These are phyloP conservation scores for Oscheius myriophilus DNA, from an alignment of 2,888 invertebrate species.

Conservation along the genomic window DNA sequence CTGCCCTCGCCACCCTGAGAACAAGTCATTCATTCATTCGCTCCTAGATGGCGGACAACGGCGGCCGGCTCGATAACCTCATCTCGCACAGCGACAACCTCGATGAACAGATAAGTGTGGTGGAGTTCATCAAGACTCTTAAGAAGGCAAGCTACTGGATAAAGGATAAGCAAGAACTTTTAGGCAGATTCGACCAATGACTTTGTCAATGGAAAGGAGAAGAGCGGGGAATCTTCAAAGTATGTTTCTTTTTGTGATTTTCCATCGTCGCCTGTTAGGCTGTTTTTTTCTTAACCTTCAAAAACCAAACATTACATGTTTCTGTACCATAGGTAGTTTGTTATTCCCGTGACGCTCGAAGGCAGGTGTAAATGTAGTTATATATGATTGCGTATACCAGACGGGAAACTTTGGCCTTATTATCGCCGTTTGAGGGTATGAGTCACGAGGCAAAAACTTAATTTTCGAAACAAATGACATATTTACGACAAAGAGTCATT, in stretches of 20 bases:
- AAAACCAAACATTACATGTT: too few relatives aligned
- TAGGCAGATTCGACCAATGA: constrained; percentile 24
- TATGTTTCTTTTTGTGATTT: not conserved
- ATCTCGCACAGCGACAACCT: constrained; percentile 45
- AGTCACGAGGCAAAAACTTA: too few relatives aligned
- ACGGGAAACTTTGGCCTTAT: too few relatives aligned
- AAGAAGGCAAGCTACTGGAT: constrained; percentile 35
- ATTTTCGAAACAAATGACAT: too few relatives aligned
- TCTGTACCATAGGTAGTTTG: too few relatives aligned
- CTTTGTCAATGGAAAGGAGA: constrained; percentile 12
- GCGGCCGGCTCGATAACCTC: constrained; percentile 32
- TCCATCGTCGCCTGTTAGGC: too few relatives aligned
- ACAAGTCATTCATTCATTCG: constrained; percentile 14
- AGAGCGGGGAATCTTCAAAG: constrained; percentile 13
- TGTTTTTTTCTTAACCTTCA: too few relatives aligned
- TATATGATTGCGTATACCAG: too few relatives aligned
- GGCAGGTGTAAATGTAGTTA: too few relatives aligned
- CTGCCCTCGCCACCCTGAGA: not conserved
- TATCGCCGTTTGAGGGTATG: too few relatives aligned
- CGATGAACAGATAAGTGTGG: constrained; percentile 49
- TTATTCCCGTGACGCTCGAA: too few relatives aligned
- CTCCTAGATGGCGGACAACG: constrained; percentile 14
- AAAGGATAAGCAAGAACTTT: not conserved
- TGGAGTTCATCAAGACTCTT: constrained; percentile 53
- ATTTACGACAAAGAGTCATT: too few relatives aligned